These are phyloP conservation scores for Edolisoma coerulescens DNA, from an alignment of 2,113 vertebrate species.

Conservation along the genomic window DNA sequence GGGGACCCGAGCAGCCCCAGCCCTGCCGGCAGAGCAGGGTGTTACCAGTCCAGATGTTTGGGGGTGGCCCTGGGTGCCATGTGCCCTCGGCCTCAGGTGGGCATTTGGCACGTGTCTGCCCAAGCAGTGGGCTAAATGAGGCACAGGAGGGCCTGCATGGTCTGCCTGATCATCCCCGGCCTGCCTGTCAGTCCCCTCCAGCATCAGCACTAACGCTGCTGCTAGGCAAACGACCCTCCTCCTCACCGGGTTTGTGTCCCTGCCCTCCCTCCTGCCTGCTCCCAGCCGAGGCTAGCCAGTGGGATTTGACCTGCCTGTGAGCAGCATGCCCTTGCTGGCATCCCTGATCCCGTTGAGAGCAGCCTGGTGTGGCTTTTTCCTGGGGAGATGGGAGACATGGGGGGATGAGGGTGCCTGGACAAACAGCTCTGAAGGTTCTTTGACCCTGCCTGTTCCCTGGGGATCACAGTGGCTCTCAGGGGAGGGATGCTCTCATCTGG, in stretches of 20 bases:
- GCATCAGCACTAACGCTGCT: not conserved
- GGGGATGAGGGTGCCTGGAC: not conserved
- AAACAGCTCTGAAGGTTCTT: not conserved
- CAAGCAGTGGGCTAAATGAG: not conserved
- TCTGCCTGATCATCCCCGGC: fast-evolving
- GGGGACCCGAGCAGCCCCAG: not conserved
- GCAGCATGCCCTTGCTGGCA: not conserved
- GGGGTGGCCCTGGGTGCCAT: not conserved
- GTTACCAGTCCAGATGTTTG: not conserved
- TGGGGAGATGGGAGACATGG: not conserved
- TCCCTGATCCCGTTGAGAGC: fast-evolving
- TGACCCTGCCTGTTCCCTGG: not conserved
- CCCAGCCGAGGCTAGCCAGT: fast-evolving
- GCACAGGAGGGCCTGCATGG: not conserved
- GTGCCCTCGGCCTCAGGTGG: not conserved
- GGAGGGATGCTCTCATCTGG: not conserved
- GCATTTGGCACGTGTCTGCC: not conserved
- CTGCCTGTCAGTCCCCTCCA: not conserved
- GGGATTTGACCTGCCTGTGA: not conserved
- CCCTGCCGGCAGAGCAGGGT: fast-evolving
- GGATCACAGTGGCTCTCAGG: not conserved
- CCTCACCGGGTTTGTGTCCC: fast-evolving
- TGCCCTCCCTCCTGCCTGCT: not conserved
- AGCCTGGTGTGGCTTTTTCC: not conserved
- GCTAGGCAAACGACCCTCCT: not conserved